Evolutionary conservation across 2,888 invertebrate genomes (phyloP), one percentile per base, ranked within the genome.

Genomic region (Chymomyza caudatula): DNA sequence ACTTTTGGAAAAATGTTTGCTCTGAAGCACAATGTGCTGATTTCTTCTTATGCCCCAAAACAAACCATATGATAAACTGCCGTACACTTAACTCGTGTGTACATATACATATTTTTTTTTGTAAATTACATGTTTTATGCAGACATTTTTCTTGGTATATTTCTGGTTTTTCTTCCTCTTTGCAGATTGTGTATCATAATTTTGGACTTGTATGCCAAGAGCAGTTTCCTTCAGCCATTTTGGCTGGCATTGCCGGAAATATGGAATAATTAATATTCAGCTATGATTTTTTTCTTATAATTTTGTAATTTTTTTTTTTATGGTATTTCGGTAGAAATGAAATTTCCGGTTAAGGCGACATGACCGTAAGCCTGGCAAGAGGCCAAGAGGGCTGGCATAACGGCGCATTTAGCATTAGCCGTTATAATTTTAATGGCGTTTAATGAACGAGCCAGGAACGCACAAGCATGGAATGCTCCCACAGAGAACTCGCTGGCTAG

Each of bases 371-470:
- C 19, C n/a, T 4, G 25, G 5, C 25, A 25, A 25, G 1, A 25
- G 25, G 25, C 25, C 25, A 25, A 25, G 6, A 0, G 25, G 25
- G 25, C 29, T 2, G 29, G 29, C 29, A 8, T 37, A 37, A 37
- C 29, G 29, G 11, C n/a, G n/a, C n/a, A n/a, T n/a, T n/a, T n/a
- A n/a, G n/a, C n/a, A n/a, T n/a, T n/a, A n/a, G n/a, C n/a, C n/a
- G n/a, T n/a, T n/a, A n/a, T n/a, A n/a, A n/a, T n/a, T n/a, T n/a
- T n/a, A n/a, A n/a, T n/a, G n/a, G n/a, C 11, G 29, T 86, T 80
- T 85, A 80, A 80, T 86, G 86, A 54, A 82, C 82, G 68, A 37
- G 37, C 66, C 77, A 67, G 67, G 80, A 86, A 82, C 71, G 76
- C 67, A 84, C 73, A 77, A 65, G 82, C 73, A 67, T 68, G 65